phyloP scores from a whole-genome alignment of 1,140 invertebrate genomes.

The Drosophila arawakana region DNA sequence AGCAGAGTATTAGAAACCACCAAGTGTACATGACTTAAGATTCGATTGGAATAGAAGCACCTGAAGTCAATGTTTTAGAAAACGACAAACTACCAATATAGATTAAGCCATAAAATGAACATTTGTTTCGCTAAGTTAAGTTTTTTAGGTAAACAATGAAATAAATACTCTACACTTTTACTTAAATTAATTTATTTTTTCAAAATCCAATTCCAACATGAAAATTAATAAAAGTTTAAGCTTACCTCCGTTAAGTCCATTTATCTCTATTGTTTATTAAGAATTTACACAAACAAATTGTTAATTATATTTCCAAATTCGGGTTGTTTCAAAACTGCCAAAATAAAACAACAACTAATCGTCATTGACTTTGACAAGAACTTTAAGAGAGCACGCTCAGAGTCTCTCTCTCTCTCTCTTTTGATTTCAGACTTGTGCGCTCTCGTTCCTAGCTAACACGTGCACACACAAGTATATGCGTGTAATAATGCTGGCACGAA shows the following conservation, averaged over 20 bases:
- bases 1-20: not conserved
- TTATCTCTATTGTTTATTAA: too few species aligned
- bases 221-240: too few species aligned
- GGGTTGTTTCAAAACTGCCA: not conserved
- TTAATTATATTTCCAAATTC: not conserved
- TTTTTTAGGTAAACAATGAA: too few species aligned
- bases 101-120: not conserved
- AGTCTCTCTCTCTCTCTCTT: not conserved
- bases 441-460: slow-evolving; percentile 34
- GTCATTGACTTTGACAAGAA: not conserved
- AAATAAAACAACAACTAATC: slow-evolving; percentile 12
- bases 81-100: not conserved
- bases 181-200: too few species aligned
- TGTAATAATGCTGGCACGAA: slow-evolving; percentile 38
- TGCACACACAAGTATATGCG: slow-evolving; percentile 18
- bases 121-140: not conserved
- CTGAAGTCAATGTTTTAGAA: too few species aligned
- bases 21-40: slow-evolving; percentile 8
- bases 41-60: too few species aligned
- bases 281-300: not conserved
- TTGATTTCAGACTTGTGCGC: not conserved
- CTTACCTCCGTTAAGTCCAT: too few species aligned
- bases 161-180: too few species aligned
- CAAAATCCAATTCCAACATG: too few species aligned
- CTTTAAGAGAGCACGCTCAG: slow-evolving; percentile 17